A percentile compares a stretch with the other conserved stretches of the same genome.
Evolutionary conservation across 2,797 vertebrate species (phyloP).

Genomic region (Channa striata): DNA sequence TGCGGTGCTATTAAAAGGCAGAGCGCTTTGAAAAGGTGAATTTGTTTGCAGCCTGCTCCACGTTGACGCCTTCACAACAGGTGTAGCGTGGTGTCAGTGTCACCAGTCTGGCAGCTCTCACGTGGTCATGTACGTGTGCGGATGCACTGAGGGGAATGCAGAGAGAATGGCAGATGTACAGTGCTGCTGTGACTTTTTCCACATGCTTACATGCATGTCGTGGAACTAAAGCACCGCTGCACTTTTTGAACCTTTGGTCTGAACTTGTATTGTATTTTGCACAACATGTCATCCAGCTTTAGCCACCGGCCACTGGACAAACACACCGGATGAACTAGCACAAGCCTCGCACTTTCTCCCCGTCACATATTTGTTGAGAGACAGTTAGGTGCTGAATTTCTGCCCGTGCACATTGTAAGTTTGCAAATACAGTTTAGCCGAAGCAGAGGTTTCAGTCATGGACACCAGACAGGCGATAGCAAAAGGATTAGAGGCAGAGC

Average conservation of each 20-base stretch:
- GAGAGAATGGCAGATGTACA: slow-evolving; percentile 24
- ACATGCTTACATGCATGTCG: background rate
- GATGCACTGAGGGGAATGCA: slow-evolving; percentile 26
- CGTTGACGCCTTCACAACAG: slow-evolving; percentile 47
- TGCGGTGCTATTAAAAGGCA: slow-evolving; percentile 3
- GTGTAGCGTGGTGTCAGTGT: slow-evolving; percentile 46
- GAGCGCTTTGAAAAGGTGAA: slow-evolving; percentile 20
- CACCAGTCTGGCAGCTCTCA: slow-evolving; percentile 14
- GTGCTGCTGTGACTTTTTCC: background rate
- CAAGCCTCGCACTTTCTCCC: background rate
- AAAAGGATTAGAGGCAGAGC: slow-evolving; percentile 6
- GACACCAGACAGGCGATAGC: no score
- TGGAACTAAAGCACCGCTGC: no score
- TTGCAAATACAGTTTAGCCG: background rate
- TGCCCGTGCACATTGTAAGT: background rate
- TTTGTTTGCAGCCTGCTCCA: slow-evolving; percentile 26
- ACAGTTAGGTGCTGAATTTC: background rate
- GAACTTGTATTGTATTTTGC: no score
- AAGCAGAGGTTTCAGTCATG: background rate
- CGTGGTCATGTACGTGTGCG: slow-evolving; percentile 14
- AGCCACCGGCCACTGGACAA: no score
- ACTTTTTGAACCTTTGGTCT: background rate
- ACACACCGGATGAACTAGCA: no score
- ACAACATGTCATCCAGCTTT: no score
- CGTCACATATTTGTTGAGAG: background rate